Evolutionary conservation across 2,113 vertebrate species (phyloP).

Genomic region (Entelurus aequoreus): DNA sequence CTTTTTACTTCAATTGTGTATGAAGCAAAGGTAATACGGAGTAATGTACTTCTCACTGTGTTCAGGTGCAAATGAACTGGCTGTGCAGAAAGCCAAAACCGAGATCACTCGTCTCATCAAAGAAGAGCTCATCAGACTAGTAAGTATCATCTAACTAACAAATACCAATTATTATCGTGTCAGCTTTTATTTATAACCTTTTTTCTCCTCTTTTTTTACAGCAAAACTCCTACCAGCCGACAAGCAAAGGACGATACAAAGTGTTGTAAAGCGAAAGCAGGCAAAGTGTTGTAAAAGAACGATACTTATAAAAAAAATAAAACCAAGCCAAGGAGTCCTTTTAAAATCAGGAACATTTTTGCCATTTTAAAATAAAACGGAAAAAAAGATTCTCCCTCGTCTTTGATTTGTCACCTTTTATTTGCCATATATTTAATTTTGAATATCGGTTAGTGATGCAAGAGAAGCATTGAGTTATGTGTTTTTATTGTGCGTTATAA

Average conservation of each 20-base stretch:
- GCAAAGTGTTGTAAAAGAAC: too few relatives aligned
- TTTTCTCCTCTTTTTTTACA: slow-evolving; percentile 49
- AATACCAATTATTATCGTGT: too few relatives aligned
- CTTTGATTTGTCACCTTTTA: too few relatives aligned
- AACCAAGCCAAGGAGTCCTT: slow-evolving; percentile 26
- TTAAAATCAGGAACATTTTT: neutral
- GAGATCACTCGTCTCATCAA: slow-evolving; percentile 98
- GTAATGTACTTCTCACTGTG: neutral
- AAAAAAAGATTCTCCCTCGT: too few relatives aligned
- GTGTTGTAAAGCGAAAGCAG: slow-evolving; percentile 76
- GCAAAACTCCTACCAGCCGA: slow-evolving; percentile 99
- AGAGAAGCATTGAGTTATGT: neutral
- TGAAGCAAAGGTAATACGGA: too few relatives aligned
- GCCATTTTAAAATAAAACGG: neutral
- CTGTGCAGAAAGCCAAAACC: slow-evolving; percentile 97
- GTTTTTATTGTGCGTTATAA: slow-evolving; percentile 5
- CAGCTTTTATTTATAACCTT: neutral
- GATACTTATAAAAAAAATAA: too few relatives aligned
- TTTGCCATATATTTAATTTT: too few relatives aligned
- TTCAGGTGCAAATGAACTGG: slow-evolving; percentile 93
- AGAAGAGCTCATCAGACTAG: slow-evolving; percentile 96
- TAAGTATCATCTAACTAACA: slow-evolving; percentile 62
- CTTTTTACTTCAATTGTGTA: too few relatives aligned
- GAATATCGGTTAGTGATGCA: neutral
- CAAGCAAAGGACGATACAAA: slow-evolving; percentile 98